phyloP scores from a whole-genome alignment of 1,140 invertebrate genomes.

The Drosophila orosa region DNA sequence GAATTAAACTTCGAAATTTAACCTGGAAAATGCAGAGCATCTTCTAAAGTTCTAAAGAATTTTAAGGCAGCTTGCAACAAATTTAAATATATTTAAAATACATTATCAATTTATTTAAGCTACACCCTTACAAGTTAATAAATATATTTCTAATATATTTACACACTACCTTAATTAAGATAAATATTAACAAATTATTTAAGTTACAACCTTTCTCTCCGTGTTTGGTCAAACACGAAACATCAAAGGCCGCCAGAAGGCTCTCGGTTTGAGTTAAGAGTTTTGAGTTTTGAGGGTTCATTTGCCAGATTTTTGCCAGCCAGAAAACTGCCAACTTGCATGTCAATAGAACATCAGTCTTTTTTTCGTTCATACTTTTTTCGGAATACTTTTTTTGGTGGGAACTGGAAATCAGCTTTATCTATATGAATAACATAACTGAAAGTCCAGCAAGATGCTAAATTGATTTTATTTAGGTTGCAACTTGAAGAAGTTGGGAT shows the following conservation, averaged over 20 bases:
- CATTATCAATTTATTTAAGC: no score
- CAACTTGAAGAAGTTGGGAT: no score
- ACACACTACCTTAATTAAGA: no score
- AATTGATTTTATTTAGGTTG: not conserved
- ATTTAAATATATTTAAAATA: no score
- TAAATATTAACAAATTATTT: no score
- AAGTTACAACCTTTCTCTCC: not conserved
- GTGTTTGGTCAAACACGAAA: constrained; percentile 1
- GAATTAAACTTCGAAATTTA: no score
- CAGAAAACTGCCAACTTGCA: constrained; percentile 52
- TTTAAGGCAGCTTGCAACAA: no score
- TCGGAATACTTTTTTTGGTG: not conserved
- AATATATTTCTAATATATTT: no score
- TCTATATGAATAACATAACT: not conserved
- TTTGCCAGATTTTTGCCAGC: constrained; percentile 37
- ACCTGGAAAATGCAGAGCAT: no score
- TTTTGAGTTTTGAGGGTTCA: constrained; percentile 22
- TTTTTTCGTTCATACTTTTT: not conserved
- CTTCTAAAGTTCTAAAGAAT: no score
- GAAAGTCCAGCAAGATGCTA: not conserved
- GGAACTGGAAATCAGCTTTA: constrained; percentile 14
- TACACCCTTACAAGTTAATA: no score
- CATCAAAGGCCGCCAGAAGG: constrained; percentile 20
- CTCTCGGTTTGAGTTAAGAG: not conserved
- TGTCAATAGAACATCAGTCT: constrained; percentile 63